Evolutionary conservation across 2,113 vertebrate genomes (phyloP).

Genomic region (Gulo gulo): DNA sequence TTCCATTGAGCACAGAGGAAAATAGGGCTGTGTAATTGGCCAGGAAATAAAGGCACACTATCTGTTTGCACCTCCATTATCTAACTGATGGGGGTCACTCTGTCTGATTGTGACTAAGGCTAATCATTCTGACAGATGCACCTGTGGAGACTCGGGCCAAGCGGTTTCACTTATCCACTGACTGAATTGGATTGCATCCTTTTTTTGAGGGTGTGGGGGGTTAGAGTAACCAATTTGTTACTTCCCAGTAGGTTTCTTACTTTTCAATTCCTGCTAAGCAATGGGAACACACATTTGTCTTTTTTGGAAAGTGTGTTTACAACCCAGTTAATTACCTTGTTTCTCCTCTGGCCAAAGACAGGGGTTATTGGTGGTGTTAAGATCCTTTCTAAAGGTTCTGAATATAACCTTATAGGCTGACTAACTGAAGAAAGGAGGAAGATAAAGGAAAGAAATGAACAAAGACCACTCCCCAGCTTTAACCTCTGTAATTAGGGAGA

Average conservation of each 20-base stretch:
- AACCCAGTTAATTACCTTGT: neutral
- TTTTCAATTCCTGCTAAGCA: neutral
- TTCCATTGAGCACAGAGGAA: neutral
- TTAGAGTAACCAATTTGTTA: neutral
- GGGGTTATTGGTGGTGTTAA: neutral
- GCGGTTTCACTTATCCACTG: neutral
- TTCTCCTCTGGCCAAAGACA: neutral
- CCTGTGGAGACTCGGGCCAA: neutral
- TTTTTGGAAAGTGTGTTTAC: neutral
- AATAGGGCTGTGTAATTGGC: constrained; percentile 9
- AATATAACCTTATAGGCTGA: neutral
- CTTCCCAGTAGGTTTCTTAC: neutral
- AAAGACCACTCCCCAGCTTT: neutral
- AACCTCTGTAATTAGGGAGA: neutral
- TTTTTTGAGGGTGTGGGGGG: neutral
- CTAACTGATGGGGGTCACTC: constrained; percentile 8
- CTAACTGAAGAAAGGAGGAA: neutral
- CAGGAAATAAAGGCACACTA: constrained; percentile 10
- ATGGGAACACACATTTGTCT: neutral
- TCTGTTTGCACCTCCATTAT: constrained; percentile 26
- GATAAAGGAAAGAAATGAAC: neutral
- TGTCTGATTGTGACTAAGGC: neutral
- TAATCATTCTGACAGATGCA: neutral
- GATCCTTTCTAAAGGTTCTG: neutral
- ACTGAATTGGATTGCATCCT: neutral